Percentiles rank a stretch among this genome's conserved stretches.
Evolutionary conservation across 2,888 invertebrate species (phyloP).

Genomic region (Melikaiella ostensackeni): DNA sequence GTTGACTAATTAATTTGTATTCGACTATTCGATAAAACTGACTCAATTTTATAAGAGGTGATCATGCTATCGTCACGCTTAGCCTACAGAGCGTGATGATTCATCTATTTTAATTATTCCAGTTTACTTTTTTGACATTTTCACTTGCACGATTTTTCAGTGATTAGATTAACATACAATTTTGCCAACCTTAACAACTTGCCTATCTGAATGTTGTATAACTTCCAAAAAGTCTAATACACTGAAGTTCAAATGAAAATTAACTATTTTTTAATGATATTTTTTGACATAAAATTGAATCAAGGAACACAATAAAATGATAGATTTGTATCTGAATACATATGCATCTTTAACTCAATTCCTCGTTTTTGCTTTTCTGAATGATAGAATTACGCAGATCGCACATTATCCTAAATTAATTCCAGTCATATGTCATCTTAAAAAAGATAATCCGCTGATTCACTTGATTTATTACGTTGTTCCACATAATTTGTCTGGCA

Average conservation of each 20-base stretch:
- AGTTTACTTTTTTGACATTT: constrained; percentile 15
- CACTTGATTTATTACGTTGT: constrained; percentile 2
- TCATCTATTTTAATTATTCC: neutral
- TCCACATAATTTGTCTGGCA: neutral
- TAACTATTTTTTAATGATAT: no score
- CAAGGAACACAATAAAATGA: no score
- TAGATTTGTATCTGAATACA: neutral
- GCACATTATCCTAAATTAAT: neutral
- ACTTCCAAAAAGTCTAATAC: no score
- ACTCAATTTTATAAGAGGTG: constrained; percentile 11
- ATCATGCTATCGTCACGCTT: constrained; percentile 7
- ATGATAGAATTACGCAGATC: no score
- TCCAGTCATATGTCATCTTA: no score
- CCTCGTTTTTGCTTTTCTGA: no score
- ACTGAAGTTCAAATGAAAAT: no score
- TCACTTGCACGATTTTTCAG: constrained; percentile 1
- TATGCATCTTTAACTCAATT: no score
- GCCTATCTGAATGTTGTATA: neutral
- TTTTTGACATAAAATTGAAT: neutral
- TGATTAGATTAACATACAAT: neutral
- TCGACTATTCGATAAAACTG: constrained; percentile 6
- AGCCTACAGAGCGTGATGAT: constrained; percentile 25
- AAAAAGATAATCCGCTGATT: neutral
- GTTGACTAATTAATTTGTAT: constrained; percentile 13
- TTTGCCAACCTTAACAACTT: neutral